phyloP scores from a whole-genome alignment of 1,140 invertebrate species.

The Drosophila lowei region DNA sequence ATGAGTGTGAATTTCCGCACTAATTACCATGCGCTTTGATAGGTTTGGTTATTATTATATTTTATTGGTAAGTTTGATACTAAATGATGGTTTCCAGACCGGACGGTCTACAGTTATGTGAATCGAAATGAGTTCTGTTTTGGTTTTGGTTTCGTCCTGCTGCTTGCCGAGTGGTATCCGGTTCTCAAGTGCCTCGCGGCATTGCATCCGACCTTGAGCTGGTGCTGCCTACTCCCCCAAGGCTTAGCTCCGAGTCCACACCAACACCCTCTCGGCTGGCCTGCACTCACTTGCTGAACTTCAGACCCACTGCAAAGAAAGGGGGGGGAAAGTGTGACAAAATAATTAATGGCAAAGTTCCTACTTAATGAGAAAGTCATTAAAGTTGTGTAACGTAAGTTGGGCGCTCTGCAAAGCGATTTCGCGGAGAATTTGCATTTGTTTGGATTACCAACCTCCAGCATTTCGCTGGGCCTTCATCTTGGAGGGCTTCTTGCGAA shows the following conservation, averaged over 20 bases:
- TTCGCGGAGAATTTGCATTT: conserved; percentile 1
- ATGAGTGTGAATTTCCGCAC: conserved; percentile 22
- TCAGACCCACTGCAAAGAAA: conserved; percentile 52
- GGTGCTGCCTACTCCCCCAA: background rate
- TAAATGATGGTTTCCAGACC: conserved; percentile 50
- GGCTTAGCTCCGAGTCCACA: background rate
- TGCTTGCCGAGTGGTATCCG: conserved; percentile 2
- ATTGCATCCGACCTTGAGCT: conserved; percentile 3
- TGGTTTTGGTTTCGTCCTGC: background rate
- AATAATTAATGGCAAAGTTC: conserved; percentile 19
- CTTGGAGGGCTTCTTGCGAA: conserved; percentile 75
- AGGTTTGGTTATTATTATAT: conserved; percentile 40
- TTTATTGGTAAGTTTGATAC: conserved; percentile 36
- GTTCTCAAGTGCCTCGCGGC: conserved; percentile 26
- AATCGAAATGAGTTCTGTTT: conserved; percentile 35
- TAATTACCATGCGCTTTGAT: conserved; percentile 45
- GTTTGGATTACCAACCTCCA: conserved; percentile 52
- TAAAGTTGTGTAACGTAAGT: conserved; percentile 5
- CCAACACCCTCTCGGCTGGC: conserved; percentile 35
- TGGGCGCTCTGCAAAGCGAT: conserved; percentile 6
- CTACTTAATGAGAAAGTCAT: conserved; percentile 28
- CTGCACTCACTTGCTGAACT: conserved; percentile 71
- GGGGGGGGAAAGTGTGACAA: conserved; percentile 5
- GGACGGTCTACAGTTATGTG: conserved; percentile 19
- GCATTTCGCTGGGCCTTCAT: conserved; percentile 68